A percentile compares a stretch with the other conserved stretches of the same genome.
These are phyloP conservation scores for Pipistrellus kuhlii DNA, from an alignment of 2,797 vertebrate species.

Conservation along the genomic window DNA sequence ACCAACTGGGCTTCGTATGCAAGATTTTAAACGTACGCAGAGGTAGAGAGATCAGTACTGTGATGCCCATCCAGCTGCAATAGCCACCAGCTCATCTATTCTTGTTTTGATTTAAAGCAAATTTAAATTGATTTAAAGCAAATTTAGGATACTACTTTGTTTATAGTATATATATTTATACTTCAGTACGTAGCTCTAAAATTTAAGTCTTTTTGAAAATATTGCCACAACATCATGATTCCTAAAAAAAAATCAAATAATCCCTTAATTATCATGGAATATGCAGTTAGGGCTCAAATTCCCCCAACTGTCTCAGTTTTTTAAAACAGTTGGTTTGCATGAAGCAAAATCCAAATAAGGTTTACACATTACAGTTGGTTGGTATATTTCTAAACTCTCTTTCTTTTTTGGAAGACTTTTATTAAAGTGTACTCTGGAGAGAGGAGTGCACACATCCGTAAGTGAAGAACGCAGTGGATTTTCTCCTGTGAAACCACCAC, in stretches of 20 bases:
- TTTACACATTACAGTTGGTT: constrained; percentile 40
- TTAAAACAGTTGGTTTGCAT: constrained; percentile 16
- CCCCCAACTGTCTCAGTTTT: not conserved
- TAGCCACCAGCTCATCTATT: not conserved
- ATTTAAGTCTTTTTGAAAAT: constrained; percentile 28
- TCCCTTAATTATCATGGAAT: constrained; percentile 38
- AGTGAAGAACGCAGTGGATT: not conserved
- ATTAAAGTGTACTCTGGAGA: not conserved
- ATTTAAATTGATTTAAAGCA: not conserved
- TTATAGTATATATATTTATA: not conserved
- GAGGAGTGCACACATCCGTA: constrained; percentile 1
- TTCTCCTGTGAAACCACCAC: not conserved
- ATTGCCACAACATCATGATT: not conserved
- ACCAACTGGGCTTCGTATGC: no score
- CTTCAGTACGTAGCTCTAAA: not conserved
- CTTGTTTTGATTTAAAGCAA: not conserved
- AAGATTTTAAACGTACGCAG: not conserved
- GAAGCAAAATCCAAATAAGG: constrained; percentile 19
- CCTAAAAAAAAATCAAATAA: not conserved
- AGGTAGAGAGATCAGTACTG: not conserved
- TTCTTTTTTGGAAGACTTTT: constrained; percentile 11
- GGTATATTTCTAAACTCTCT: constrained; percentile 29
- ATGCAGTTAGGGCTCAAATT: not conserved
- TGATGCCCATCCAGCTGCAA: not conserved
- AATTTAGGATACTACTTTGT: constrained; percentile 8